phyloP scores from a whole-genome alignment of 2,797 vertebrate species.

The Melanogrammus aeglefinus region DNA sequence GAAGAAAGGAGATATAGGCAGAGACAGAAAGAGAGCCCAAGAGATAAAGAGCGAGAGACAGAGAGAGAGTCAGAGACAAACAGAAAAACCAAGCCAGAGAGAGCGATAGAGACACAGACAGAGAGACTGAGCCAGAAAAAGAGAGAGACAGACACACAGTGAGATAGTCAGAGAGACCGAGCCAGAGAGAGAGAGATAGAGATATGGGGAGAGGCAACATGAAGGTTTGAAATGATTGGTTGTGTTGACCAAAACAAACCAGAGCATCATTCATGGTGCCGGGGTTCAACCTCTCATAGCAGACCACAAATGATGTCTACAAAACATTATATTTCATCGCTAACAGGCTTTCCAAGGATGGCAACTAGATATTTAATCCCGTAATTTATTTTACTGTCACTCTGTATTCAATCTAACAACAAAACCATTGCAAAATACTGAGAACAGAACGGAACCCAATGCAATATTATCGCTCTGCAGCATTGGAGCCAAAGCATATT shows the following conservation, averaged over 20 bases:
- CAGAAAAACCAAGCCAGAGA: not conserved
- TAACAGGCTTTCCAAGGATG: constrained; percentile 20
- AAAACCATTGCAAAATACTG: too few species aligned
- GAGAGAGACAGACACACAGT: not conserved
- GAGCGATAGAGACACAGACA: not conserved
- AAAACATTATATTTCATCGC: constrained; percentile 43
- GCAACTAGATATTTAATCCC: constrained; percentile 45
- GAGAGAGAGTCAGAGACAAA: too few species aligned
- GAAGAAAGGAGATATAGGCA: not conserved
- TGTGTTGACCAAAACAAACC: constrained; percentile 41
- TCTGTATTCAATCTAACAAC: constrained; percentile 15
- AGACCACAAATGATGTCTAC: constrained; percentile 47
- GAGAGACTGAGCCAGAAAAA: constrained; percentile 5
- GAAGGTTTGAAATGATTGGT: constrained; percentile 54
- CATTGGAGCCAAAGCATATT: too few species aligned
- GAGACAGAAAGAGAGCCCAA: not conserved
- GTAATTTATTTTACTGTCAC: constrained; percentile 28
- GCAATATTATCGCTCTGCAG: too few species aligned
- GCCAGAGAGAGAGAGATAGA: not conserved
- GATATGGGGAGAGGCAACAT: constrained; percentile 25
- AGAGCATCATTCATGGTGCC: constrained; percentile 43
- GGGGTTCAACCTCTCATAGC: constrained; percentile 39
- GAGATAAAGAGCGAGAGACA: not conserved
- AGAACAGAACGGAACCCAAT: too few species aligned
- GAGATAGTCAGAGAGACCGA: not conserved